phyloP scores from a whole-genome alignment of 1,140 invertebrate species.

The Sycobia sp. region DNA sequence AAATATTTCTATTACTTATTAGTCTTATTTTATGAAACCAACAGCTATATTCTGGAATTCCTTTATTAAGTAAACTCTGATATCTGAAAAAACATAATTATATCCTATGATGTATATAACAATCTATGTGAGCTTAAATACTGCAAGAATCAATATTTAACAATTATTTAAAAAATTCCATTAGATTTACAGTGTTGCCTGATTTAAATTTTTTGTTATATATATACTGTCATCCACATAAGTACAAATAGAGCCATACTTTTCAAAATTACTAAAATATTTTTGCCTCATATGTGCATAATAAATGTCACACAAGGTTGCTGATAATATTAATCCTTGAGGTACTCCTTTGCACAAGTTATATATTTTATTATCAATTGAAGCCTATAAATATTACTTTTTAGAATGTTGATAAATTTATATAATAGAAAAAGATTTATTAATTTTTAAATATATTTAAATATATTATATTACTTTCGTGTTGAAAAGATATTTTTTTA shows the following conservation, averaged over 20 bases:
- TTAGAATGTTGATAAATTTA: too few relatives aligned
- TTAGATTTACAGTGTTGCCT: not conserved
- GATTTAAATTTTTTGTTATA: not conserved
- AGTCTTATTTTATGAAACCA: conserved; percentile 21
- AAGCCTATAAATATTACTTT: conserved; percentile 1
- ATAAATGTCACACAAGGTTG: conserved; percentile 23
- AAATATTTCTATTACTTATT: not conserved
- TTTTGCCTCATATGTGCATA: conserved; percentile 19
- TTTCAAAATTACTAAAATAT: conserved; percentile 13
- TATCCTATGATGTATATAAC: too few relatives aligned
- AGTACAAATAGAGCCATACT: not conserved
- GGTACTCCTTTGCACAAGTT: conserved; percentile 12
- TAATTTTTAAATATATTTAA: not conserved
- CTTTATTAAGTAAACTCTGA: conserved; percentile 2
- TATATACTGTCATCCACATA: conserved; percentile 29
- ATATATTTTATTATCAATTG: conserved; percentile 5
- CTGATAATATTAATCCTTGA: conserved; percentile 27
- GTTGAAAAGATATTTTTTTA: conserved; percentile 8
- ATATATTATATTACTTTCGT: conserved; percentile 4
- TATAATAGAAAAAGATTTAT: not conserved
- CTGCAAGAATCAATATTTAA: too few relatives aligned
- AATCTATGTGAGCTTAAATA: too few relatives aligned
- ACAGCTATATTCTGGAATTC: conserved; percentile 23
- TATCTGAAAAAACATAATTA: conserved; percentile 2
- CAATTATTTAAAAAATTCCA: not conserved